Evolutionary conservation across 2,113 vertebrate genomes (phyloP), one percentile per base, ranked within the genome.

Genomic region (Danionella cerebrum): DNA sequence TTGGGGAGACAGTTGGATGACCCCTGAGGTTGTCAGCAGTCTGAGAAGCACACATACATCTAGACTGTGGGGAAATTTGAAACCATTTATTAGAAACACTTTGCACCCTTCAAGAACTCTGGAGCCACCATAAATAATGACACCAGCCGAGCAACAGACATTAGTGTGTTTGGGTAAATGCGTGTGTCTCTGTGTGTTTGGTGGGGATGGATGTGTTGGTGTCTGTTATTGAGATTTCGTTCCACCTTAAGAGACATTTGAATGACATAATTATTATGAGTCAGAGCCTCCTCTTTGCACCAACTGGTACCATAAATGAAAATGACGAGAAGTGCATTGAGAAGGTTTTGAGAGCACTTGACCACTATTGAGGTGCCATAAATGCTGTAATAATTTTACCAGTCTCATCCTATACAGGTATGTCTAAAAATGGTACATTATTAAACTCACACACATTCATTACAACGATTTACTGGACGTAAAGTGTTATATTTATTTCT

Each of bases 11-110:
- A 58, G 57, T 62, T 52, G 51, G 58, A 67, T 58, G 71, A 71
- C 84, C 90, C 55, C 44, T 92, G 91, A n/a, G 67, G 91, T 90
- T 72, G 91, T 92, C 83, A 93, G 94, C 59, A 67, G 60, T 77
- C 73, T 2, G 91, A 63, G 42, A 65, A 48, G 67, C 47, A 67
- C 62, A 58, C 42, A 60, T 36, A 67, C 55, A 67, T 45, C 52
- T 76, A 75, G 88, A 90, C 91, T 88, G 88, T 92, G 78, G 88
- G 86, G 87, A 89, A 85, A 84, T 69, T 68, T 24, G 35, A 87
- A 86, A 86, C 85, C 79, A 29, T 87, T 88, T 87, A 88, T 88
- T 84, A 86, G 81, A 80, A 78, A 80, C 84, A 86, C 83, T 87
- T 87, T 89, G 81, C 86, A 86, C 86, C 84, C 83, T 84, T 83